A percentile compares a stretch with the other conserved stretches of the same genome.
phyloP scores from a whole-genome alignment of 2,113 vertebrate species.

The Trogon surrucura region DNA sequence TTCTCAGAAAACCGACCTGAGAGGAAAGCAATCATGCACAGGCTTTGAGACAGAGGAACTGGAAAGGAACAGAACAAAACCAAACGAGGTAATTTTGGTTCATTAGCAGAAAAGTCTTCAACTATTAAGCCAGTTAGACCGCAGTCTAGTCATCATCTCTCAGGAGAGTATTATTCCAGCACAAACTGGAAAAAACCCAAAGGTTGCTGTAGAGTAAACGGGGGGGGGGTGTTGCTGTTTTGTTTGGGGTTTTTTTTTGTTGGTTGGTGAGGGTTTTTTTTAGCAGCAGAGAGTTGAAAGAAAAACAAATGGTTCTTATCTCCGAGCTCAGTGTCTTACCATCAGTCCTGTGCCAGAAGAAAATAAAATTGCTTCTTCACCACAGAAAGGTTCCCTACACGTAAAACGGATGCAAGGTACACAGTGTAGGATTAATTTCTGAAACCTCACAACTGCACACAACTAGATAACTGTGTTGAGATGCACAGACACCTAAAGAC shows the following conservation, averaged over 20 bases:
- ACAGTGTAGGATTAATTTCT: neutral
- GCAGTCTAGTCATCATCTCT: neutral
- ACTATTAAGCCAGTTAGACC: neutral
- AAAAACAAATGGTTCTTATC: neutral
- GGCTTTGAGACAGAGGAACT: neutral
- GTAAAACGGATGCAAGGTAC: neutral
- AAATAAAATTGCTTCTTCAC: neutral
- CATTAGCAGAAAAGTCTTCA: neutral
- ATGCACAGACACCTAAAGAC: neutral
- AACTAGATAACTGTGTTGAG: fast-evolving
- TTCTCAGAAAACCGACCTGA: neutral
- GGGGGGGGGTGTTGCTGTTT: fast-evolving
- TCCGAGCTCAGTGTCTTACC: neutral
- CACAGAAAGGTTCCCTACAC: neutral
- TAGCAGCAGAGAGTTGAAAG: neutral
- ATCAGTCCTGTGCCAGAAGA: neutral
- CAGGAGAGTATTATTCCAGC: neutral
- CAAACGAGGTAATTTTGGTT: neutral
- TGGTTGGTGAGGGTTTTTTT: neutral
- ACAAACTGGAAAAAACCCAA: neutral
- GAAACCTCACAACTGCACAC: neutral
- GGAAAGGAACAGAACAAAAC: neutral
- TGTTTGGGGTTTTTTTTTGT: neutral
- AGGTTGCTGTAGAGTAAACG: neutral
- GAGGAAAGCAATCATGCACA: neutral